These are phyloP conservation scores for Ophonus ardosiacus DNA, from an alignment of 2,888 invertebrate species.

Conservation along the genomic window DNA sequence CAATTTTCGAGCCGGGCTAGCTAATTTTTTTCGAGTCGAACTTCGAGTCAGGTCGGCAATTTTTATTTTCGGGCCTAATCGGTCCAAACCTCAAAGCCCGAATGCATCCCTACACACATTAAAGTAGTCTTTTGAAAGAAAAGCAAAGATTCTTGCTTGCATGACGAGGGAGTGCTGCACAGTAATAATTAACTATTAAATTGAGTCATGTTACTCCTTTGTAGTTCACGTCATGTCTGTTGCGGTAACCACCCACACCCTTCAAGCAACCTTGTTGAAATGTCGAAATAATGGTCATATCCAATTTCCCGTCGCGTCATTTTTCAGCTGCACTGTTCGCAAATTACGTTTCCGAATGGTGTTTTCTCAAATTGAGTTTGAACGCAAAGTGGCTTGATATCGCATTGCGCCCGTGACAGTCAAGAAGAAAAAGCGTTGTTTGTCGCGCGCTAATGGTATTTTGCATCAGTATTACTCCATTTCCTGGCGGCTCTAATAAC, in stretches of 20 bases:
- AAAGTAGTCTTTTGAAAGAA: too few relatives aligned
- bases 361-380: conserved; percentile 62
- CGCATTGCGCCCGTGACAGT: conserved; percentile 38
- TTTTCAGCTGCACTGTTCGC: conserved; percentile 57
- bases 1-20: too few relatives aligned
- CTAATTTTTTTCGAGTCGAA: too few relatives aligned
- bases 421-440: conserved; percentile 40
- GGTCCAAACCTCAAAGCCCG: too few relatives aligned
- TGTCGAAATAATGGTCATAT: conserved; percentile 62
- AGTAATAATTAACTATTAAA: background rate
- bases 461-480: conserved; percentile 62
- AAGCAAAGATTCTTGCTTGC: too few relatives aligned
- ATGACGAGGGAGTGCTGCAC: too few relatives aligned
- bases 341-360: conserved; percentile 61
- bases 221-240: background rate
- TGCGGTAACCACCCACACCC: background rate
- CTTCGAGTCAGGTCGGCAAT: too few relatives aligned
- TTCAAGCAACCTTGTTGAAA: background rate
- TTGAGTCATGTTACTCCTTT: background rate
- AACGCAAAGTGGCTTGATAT: conserved; percentile 62
- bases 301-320: conserved; percentile 59
- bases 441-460: conserved; percentile 55
- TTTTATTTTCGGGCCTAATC: too few relatives aligned
- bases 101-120: too few relatives aligned
- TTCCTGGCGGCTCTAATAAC: conserved; percentile 56